Evolutionary conservation across 30 jellyfish, hydroid and myxozoan species (phyloP), one percentile per base, ranked within the genome.

Genomic region (Turritopsis dohrnii): DNA sequence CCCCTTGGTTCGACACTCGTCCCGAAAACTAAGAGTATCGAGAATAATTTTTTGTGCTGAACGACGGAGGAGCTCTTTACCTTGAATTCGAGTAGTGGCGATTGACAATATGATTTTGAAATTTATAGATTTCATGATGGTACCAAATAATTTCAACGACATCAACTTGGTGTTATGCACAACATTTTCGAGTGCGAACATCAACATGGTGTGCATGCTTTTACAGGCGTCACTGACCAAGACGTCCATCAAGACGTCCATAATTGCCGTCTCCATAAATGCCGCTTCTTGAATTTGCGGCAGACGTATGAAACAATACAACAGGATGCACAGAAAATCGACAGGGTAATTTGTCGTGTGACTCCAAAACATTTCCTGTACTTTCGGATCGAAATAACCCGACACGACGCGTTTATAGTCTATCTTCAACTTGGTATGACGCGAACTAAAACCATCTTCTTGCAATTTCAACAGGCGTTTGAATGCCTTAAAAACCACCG

Each of bases 361-460:
- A n/a, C 30, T 23, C 77, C 77, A 69, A 19, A n/a, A 69, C 28
- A 27, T n/a, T n/a, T 27, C 31, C 31, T 69, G 77, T 17, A 69
- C 7, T 9, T 69, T 27, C 22, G 77, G 28, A 1, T 23, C 77
- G 8, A 69, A 69, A 21, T n/a, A 69, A 27, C 77, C 31, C 30
- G 28, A 23, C 77, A 69, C 30, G 31, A 69, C 22, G 22, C 77
- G 77, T n/a, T 69, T 69, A 21, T 69, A 69, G 77, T 69, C 77
- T 16, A 69, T 17, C 8, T 27, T 27, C 28, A 69, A 69, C 17
- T 23, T 69, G 23, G 77, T 27, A 16, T 69, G 9, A n/a, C 30
- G 77, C 28, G 77, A 69, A 21, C 31, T n/a, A 0, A 69, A n/a
- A 69, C 30, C 30, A 0, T 69, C 30, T 69, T 69, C 77, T 1